phyloP scores from a whole-genome alignment of 64 coral and sea anemone genomes.

The Orbicella faveolata region DNA sequence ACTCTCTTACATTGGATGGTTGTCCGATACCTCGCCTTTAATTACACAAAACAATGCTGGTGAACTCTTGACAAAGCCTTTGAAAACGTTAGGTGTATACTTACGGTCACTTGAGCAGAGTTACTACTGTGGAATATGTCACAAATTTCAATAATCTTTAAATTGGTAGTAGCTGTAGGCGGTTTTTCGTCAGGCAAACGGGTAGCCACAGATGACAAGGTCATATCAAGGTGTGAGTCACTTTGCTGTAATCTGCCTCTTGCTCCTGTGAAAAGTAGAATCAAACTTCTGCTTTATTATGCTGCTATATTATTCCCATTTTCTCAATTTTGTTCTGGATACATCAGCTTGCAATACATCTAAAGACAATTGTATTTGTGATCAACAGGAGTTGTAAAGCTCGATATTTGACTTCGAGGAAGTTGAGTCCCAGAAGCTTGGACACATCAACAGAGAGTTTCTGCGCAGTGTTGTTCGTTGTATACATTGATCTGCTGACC shows the following conservation, averaged over 20 bases:
- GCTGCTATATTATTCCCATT: not conserved
- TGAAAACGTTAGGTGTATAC: not conserved
- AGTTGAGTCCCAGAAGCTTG: not conserved
- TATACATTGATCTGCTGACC: not conserved
- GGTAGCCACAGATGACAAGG: slow-evolving; percentile 16
- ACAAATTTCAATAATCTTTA: slow-evolving; percentile 31
- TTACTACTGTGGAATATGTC: not conserved
- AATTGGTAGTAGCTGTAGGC: not conserved
- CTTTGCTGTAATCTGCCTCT: not conserved
- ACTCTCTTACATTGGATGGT: too few relatives aligned
- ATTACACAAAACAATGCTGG: too few relatives aligned
- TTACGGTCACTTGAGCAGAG: not conserved
- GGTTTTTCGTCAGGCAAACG: not conserved
- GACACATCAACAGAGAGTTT: not conserved
- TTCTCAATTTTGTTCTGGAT: not conserved
- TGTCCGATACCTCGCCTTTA: too few relatives aligned
- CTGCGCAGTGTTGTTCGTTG: not conserved
- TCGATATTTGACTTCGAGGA: not conserved
- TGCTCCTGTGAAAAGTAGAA: not conserved
- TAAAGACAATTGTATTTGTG: not conserved
- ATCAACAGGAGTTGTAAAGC: not conserved
- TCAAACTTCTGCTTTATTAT: not conserved
- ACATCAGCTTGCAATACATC: not conserved
- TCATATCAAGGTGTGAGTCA: not conserved
- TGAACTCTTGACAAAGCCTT: not conserved